A percentile compares a stretch with the other conserved stretches of the same genome.
These are phyloP conservation scores for Heliconius himera DNA, from an alignment of 1,140 invertebrate species.

Conservation along the genomic window DNA sequence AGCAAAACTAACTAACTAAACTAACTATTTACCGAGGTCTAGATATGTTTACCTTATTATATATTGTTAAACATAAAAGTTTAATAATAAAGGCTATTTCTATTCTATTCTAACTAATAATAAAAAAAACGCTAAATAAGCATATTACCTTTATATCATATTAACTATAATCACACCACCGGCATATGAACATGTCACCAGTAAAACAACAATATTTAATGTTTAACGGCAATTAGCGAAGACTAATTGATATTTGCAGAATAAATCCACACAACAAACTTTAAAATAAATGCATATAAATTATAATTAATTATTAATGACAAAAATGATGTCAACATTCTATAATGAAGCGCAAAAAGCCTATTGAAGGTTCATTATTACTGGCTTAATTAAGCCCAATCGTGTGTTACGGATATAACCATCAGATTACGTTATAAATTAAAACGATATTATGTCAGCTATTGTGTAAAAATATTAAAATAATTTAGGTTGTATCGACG, in stretches of 20 bases:
- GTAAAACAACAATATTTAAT: slow-evolving; percentile 24
- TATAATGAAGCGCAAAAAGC: slow-evolving; percentile 36
- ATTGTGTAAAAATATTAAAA: slow-evolving; percentile 8
- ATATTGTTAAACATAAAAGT: too few relatives aligned
- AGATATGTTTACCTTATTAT: too few relatives aligned
- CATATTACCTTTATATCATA: too few relatives aligned
- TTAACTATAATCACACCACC: neutral
- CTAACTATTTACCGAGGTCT: too few relatives aligned
- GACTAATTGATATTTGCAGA: slow-evolving; percentile 8
- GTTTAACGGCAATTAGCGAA: slow-evolving; percentile 13
- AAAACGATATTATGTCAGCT: slow-evolving; percentile 30
- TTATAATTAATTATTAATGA: slow-evolving; percentile 37
- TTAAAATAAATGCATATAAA: slow-evolving; percentile 7
- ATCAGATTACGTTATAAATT: slow-evolving; percentile 40
- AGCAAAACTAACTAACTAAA: too few relatives aligned
- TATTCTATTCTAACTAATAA: too few relatives aligned
- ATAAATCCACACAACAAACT: slow-evolving; percentile 13
- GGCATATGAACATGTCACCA: neutral
- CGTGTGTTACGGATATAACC: slow-evolving; percentile 40
- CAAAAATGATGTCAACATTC: slow-evolving; percentile 40
- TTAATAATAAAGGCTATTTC: too few relatives aligned
- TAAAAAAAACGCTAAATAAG: too few relatives aligned
- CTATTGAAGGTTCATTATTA: slow-evolving; percentile 40
- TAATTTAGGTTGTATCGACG: neutral
- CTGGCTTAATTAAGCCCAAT: slow-evolving; percentile 39